Percentiles rank a stretch among this genome's conserved stretches.
Evolutionary conservation across 1,140 invertebrate genomes (phyloP).

Genomic region (Drosophila mauritiana): DNA sequence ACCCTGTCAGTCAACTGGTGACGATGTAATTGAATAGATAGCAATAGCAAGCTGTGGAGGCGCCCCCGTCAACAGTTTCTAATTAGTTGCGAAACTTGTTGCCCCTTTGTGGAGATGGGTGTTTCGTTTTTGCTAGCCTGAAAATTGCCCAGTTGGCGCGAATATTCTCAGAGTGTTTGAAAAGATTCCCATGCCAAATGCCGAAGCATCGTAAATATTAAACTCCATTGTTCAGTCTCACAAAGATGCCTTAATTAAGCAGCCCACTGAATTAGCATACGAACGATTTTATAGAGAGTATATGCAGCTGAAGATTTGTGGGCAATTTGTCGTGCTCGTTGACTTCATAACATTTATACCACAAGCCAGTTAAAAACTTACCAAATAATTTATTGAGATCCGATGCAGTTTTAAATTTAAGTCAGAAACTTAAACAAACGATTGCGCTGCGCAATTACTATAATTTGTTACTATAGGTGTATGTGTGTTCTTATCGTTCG

Average conservation of each 20-base stretch:
- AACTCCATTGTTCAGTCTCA: conserved; percentile 47
- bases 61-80: conserved; percentile 54
- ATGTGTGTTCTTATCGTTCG: conserved; percentile 12
- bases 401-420: background rate
- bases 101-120: conserved; percentile 6
- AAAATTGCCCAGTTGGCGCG: conserved; percentile 34
- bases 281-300: conserved; percentile 15
- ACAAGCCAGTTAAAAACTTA: background rate
- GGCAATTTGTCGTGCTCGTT: conserved; percentile 29
- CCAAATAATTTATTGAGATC: background rate
- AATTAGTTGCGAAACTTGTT: conserved; percentile 60
- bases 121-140: conserved; percentile 13
- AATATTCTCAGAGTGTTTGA: conserved; percentile 49
- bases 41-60: conserved; percentile 13
- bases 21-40: conserved; percentile 61
- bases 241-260: conserved; percentile 40
- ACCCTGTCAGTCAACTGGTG: conserved; percentile 7
- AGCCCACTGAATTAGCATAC: conserved; percentile 32
- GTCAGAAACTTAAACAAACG: background rate
- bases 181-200: conserved; percentile 65
- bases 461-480: background rate
- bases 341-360: conserved; percentile 8
- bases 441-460: background rate
- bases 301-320: conserved; percentile 14
- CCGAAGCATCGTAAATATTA: conserved; percentile 37